Percentiles rank a stretch among this genome's conserved stretches.
These are phyloP conservation scores for Mus spicilegus DNA, from an alignment of 2,113 vertebrate genomes.

Conservation along the genomic window DNA sequence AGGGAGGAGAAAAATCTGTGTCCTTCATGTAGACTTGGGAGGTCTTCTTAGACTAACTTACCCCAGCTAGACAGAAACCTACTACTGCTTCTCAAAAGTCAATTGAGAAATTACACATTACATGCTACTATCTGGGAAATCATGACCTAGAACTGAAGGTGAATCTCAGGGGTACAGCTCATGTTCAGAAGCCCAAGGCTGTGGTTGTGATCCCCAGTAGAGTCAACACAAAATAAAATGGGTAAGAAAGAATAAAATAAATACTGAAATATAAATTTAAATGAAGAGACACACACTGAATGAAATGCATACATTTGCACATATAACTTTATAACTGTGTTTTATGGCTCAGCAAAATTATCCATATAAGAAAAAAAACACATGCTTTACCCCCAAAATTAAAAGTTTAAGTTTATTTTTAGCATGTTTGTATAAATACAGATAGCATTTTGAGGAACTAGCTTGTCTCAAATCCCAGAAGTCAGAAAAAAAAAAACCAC, in stretches of 20 bases:
- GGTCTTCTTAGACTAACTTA: conserved; percentile 48
- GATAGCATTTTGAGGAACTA: conserved; percentile 81
- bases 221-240: neutral
- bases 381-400: conserved; percentile 71
- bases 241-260: neutral
- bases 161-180: neutral
- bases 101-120: conserved; percentile 21
- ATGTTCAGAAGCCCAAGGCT: neutral
- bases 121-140: conserved; percentile 39
- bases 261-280: conserved; percentile 67
- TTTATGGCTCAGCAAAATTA: conserved; percentile 76
- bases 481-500: conserved; percentile 57
- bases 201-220: neutral
- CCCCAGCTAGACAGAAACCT: conserved; percentile 44
- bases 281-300: conserved; percentile 52
- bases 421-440: conserved; percentile 77
- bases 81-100: conserved; percentile 47
- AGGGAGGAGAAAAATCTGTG: conserved; percentile 8
- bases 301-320: conserved; percentile 63
- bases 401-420: conserved; percentile 83
- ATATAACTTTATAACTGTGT: neutral
- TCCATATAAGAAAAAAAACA: conserved; percentile 76
- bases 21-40: neutral
- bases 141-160: neutral
- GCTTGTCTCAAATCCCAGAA: conserved; percentile 82